Conservation (phyloP, 2,113 vertebrate genomes). For the Noturus placidus region DNA sequence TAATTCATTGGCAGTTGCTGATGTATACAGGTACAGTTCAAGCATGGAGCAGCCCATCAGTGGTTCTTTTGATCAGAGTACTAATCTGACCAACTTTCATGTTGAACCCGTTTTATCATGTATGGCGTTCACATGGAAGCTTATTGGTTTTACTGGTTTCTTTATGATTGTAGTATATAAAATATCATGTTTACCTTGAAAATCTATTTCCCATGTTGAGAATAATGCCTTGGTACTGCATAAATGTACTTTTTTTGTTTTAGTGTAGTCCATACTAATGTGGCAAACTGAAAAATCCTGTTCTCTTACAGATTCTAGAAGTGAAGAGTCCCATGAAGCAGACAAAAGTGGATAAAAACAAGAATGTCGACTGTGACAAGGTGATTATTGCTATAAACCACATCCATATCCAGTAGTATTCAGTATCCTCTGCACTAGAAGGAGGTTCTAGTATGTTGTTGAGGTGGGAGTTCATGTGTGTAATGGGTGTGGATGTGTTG, state of each 20-base stretch:
- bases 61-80: neutral
- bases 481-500: slow-evolving; percentile 21
- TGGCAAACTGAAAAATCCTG: neutral
- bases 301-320: slow-evolving; percentile 82
- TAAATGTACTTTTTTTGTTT: neutral
- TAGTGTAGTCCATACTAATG: neutral
- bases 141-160: neutral
- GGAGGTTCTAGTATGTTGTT: neutral
- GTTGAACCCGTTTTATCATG: neutral
- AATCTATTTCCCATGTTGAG: neutral
- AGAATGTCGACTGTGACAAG: slow-evolving; percentile 93
- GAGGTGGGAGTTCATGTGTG: neutral
- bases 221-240: neutral
- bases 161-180: neutral
- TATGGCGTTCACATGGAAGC: neutral
- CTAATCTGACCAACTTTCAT: neutral
- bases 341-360: slow-evolving; percentile 88
- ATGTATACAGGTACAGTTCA: neutral
- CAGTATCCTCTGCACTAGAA: neutral
- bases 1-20: neutral
- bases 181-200: neutral
- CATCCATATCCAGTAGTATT: neutral
- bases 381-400: slow-evolving; percentile 65
- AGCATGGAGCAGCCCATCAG: neutral
- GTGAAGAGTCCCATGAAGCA: slow-evolving; percentile 91